phyloP scores from a whole-genome alignment of 1,140 invertebrate species.

The Anastrepha obliqua region DNA sequence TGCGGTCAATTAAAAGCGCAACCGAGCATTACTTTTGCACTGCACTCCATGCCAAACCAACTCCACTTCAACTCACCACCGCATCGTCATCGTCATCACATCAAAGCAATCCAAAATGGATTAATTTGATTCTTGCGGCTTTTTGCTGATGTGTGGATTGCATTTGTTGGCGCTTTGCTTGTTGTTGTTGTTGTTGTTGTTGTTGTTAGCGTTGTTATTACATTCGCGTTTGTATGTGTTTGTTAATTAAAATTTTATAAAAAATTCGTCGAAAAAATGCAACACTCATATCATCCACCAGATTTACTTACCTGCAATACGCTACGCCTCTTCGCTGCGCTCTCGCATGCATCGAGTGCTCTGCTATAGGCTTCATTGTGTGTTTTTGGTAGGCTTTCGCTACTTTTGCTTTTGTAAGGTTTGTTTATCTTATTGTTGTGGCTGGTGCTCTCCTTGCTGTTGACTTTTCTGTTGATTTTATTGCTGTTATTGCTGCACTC shows the following conservation, averaged over 20 bases:
- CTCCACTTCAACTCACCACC: too few relatives aligned
- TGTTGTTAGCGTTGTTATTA: neutral
- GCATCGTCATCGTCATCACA: neutral
- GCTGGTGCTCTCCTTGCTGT: neutral
- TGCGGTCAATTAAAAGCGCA: neutral
- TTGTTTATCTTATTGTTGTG: constrained; percentile 43
- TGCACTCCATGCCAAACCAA: too few relatives aligned
- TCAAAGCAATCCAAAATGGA: neutral
- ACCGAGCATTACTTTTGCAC: neutral
- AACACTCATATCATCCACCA: neutral
- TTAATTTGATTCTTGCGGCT: neutral
- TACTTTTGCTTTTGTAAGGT: neutral
- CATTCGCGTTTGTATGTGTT: neutral
- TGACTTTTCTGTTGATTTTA: neutral
- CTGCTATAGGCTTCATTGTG: neutral
- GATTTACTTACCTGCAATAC: constrained; percentile 8
- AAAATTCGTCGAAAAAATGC: constrained; percentile 12
- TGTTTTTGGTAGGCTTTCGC: constrained; percentile 8
- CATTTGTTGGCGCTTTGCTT: too few relatives aligned
- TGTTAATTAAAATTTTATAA: constrained; percentile 44
- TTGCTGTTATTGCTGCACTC: neutral
- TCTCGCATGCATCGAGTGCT: neutral
- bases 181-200: neutral
- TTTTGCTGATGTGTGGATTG: neutral
- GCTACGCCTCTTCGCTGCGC: neutral